These are phyloP conservation scores for Troides helena DNA, from an alignment of 2,888 invertebrate genomes.

Conservation along the genomic window DNA sequence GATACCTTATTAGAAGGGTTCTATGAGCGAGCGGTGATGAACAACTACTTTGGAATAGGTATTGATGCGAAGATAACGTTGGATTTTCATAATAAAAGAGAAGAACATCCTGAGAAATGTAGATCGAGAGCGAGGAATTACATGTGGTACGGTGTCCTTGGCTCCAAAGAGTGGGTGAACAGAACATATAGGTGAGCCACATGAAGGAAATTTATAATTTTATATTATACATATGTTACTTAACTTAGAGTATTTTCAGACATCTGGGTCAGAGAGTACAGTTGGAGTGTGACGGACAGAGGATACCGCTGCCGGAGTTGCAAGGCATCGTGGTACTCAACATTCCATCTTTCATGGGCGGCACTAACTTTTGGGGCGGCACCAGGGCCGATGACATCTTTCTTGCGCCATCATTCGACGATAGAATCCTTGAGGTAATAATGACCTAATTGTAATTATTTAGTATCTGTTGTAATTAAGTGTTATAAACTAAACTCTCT, in stretches of 20 bases:
- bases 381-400: conserved; percentile 95
- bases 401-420: conserved; percentile 96
- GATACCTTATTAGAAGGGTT: conserved; percentile 93
- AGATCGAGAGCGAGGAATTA: conserved; percentile 96
- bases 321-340: conserved; percentile 98
- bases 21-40: conserved; percentile 97
- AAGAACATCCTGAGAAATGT: conserved; percentile 98
- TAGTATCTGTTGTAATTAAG: not conserved
- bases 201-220: not conserved
- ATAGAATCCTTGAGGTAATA: conserved; percentile 94
- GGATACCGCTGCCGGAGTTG: conserved; percentile 95
- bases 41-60: conserved; percentile 99
- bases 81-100: conserved; percentile 97
- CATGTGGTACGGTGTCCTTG: conserved; percentile 95
- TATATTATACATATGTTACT: not conserved
- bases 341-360: conserved; percentile 97
- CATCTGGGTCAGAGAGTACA: conserved; percentile 97
- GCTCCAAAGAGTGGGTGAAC: conserved; percentile 90
- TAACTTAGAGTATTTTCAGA: conserved; percentile 43
- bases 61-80: conserved; percentile 98
- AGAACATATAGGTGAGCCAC: conserved; percentile 89
- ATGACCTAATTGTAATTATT: too few species aligned
- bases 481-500: not conserved
- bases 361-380: conserved; percentile 99
- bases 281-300: conserved; percentile 96